Base-by-base conservation (phyloP, 2,888 invertebrate genomes). In the Ischnus inquisitorius region DNA sequence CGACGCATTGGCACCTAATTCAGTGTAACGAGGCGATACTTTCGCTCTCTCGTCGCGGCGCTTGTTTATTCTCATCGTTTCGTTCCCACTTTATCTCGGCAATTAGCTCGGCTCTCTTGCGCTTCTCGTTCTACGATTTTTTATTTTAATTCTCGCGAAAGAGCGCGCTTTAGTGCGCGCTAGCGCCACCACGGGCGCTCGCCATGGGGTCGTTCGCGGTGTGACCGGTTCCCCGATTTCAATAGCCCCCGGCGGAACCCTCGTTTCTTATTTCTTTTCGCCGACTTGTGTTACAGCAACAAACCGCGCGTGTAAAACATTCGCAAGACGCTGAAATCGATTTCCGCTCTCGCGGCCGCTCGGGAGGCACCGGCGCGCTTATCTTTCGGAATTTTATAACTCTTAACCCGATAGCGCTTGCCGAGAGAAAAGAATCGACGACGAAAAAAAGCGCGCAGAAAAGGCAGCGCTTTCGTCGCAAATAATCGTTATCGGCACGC, bases 1-100 rank as follows among this genome's bases (percentile, higher is more conserved):
- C 83, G 84, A 84, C 84, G 62, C 77, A 84, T 78, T 69, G 84
- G 77, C 80, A 80, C 80, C 74, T 48, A 80, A 84, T 78, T 3
- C n/a, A 41, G 28, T 34, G 51, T 19, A 67, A 34, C 39, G 68
- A 10, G 19, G 54, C 64, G 12, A 76, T 71, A 75, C 60, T 60
- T 67, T 28, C 14, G 54, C 25, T 43, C 60, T 62, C 62, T 74
- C 67, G 39, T 64, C 60, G 19, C 72, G 62, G 19, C 72, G 62
- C 80, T 84, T 78, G 77, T 84, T 84, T 62, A 77, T 69, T 80
- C 80, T 74, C 74, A 67, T 84, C 64, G 69, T 65, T 78, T 78
- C 74, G 72, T 80, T 77, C 68, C 62, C 83, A 77, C 80, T 84
- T 78, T 84, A 81, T 81, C 77, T 78, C 68, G 28, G 80, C 77